These are phyloP conservation scores for Ostrea edulis DNA, from an alignment of 1,140 invertebrate species.

Conservation along the genomic window DNA sequence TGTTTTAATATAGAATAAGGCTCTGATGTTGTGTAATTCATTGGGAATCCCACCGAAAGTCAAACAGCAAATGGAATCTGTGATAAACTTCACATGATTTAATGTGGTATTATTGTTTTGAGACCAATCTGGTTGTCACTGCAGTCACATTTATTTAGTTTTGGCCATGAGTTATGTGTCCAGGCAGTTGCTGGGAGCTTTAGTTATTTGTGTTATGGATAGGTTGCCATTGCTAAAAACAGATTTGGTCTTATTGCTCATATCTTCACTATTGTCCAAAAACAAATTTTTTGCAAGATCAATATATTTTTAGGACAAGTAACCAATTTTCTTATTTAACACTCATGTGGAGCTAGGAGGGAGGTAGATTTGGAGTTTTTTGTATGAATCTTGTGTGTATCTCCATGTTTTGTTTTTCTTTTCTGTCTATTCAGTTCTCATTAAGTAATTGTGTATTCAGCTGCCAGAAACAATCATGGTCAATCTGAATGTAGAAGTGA, in stretches of 20 bases:
- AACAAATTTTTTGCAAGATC: not conserved
- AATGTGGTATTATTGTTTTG: conserved; percentile 7
- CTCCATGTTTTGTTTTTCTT: not conserved
- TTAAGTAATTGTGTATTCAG: conserved; percentile 35
- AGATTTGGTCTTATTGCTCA: not conserved
- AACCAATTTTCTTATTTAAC: not conserved
- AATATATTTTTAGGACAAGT: not conserved
- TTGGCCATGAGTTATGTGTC: conserved; percentile 28
- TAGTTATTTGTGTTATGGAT: conserved; percentile 1
- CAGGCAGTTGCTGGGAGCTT: not conserved
- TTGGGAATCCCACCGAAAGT: not conserved
- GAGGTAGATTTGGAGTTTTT: not conserved
- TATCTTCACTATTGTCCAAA: not conserved
- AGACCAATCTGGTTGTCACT: conserved; percentile 7
- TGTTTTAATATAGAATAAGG: conserved; percentile 35
- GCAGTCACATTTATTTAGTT: conserved; percentile 30
- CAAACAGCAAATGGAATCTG: not conserved
- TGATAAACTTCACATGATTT: conserved; percentile 19
- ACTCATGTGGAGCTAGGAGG: not conserved
- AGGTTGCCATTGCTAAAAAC: not conserved
- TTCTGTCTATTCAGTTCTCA: conserved; percentile 5
- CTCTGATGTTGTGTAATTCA: conserved; percentile 31
- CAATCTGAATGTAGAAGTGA: not conserved
- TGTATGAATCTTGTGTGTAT: not conserved
- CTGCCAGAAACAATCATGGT: conserved; percentile 32